Evolutionary conservation across 2,797 vertebrate genomes (phyloP).

Genomic region (Limnodromus scolopaceus): DNA sequence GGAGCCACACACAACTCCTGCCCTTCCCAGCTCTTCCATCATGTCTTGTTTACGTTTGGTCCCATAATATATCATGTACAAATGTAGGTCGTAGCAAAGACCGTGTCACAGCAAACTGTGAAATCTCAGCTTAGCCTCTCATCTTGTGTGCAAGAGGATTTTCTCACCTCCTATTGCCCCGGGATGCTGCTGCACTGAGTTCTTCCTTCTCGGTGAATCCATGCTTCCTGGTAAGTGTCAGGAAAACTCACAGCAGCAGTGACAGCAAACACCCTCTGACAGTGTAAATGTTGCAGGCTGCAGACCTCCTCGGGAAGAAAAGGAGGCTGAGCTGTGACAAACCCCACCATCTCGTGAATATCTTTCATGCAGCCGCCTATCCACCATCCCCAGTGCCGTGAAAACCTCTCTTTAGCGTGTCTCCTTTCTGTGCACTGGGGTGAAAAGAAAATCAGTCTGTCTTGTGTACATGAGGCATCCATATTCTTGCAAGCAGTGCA

Average conservation of each 20-base stretch:
- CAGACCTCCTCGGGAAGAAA: not conserved
- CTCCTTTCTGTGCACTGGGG: not conserved
- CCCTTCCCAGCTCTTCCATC: not conserved
- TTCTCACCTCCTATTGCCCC: not conserved
- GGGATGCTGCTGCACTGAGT: not conserved
- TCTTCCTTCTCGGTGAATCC: not conserved
- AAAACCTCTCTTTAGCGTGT: accelerated
- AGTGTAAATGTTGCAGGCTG: not conserved
- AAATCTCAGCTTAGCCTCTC: not conserved
- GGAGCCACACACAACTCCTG: not conserved
- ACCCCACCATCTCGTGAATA: not conserved
- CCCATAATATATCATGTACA: not conserved
- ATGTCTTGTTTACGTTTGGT: not conserved
- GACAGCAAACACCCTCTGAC: not conserved
- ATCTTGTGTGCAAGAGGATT: not conserved
- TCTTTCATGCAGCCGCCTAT: accelerated
- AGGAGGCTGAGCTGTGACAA: not conserved
- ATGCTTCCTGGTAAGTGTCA: not conserved
- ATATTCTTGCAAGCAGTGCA: not conserved
- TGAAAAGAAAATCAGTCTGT: not conserved
- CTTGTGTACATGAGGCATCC: accelerated
- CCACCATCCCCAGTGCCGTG: not conserved
- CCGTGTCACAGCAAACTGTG: not conserved
- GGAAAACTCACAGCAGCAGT: not conserved
- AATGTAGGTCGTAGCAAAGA: conserved; percentile 1